Evolutionary conservation across 2,797 vertebrate genomes (phyloP).

Genomic region (Florisuga fusca): DNA sequence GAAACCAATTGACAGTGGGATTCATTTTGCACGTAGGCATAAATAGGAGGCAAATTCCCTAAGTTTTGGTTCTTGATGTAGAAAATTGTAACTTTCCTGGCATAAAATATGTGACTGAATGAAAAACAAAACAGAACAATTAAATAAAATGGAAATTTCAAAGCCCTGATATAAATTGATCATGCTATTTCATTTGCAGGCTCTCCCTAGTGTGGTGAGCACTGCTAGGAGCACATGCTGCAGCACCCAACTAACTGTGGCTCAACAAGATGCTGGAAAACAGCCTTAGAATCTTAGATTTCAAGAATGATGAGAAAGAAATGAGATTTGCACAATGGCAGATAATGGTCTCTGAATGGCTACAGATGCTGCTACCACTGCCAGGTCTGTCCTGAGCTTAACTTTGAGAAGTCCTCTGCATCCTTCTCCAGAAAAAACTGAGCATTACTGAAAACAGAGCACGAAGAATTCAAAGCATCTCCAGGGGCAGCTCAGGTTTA

Average conservation of each 20-base stretch:
- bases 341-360: background rate
- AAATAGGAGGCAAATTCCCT: conserved; percentile 17
- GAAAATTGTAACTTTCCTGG: conserved; percentile 8
- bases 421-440: background rate
- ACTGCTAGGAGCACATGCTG: background rate
- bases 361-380: background rate
- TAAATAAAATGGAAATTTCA: background rate
- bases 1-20: background rate
- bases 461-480: background rate
- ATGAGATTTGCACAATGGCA: background rate
- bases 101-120: background rate
- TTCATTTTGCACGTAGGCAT: conserved; percentile 22
- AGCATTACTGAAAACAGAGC: background rate
- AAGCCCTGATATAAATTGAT: background rate
- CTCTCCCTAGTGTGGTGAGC: background rate
- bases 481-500: background rate
- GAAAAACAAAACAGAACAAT: background rate
- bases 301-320: too few relatives aligned
- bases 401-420: background rate
- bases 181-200: background rate
- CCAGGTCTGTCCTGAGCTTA: background rate
- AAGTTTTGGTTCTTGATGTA: conserved; percentile 11
- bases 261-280: background rate
- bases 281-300: background rate
- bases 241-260: background rate